Percentiles rank a stretch among this genome's conserved stretches.
Evolutionary conservation across 1,140 invertebrate species (phyloP).

Genomic region (Acromyrmex heyeri): DNA sequence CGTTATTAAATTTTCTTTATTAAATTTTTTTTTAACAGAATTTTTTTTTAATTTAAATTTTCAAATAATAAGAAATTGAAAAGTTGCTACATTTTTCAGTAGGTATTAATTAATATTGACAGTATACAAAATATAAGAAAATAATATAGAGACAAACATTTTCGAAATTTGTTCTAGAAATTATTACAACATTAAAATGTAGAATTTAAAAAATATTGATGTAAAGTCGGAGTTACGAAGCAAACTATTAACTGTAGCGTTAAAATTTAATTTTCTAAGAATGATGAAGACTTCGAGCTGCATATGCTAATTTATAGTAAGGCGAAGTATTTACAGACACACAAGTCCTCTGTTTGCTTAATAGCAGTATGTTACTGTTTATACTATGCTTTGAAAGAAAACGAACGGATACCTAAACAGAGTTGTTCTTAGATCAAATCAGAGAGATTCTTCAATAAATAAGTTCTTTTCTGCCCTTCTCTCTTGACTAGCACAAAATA

Average conservation of each 20-base stretch:
- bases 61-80: no score
- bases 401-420: slow-evolving; percentile 64
- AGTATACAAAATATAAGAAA: no score
- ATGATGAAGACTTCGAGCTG: not conserved
- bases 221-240: not conserved
- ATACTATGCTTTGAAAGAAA: slow-evolving; percentile 62
- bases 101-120: no score
- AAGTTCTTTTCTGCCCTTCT: not conserved
- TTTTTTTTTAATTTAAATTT: no score
- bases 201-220: not conserved
- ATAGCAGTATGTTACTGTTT: slow-evolving; percentile 48
- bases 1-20: no score
- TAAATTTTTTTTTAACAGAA: no score
- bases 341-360: slow-evolving; percentile 41
- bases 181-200: slow-evolving; percentile 2
- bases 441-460: not conserved
- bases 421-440: slow-evolving; percentile 20
- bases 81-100: no score
- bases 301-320: slow-evolving; percentile 49
- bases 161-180: not conserved
- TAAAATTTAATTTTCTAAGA: slow-evolving; percentile 20
- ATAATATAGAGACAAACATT: not conserved
- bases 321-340: slow-evolving; percentile 55
- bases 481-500: not conserved
- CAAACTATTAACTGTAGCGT: not conserved